Evolutionary conservation across 2,797 vertebrate genomes (phyloP).

Genomic region (Columba guinea): DNA sequence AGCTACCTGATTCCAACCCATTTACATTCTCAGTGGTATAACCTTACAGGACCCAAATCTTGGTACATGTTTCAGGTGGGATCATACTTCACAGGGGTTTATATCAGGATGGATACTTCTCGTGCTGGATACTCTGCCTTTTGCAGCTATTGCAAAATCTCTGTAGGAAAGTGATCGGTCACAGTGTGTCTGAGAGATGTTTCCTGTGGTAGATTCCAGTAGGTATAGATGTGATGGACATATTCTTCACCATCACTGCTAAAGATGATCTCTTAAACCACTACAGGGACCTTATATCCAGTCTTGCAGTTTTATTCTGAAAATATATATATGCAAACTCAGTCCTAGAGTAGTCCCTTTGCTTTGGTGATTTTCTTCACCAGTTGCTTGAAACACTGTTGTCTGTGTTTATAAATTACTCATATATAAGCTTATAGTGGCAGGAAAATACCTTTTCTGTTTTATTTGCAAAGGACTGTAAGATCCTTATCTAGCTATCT

Average conservation of each 20-base stretch:
- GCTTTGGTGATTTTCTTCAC: background rate
- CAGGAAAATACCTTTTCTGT: background rate
- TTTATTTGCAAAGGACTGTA: background rate
- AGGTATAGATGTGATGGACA: rapidly evolving
- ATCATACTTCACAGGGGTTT: background rate
- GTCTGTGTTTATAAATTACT: background rate
- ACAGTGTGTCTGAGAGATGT: background rate
- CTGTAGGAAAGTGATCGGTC: background rate
- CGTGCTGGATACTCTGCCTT: background rate
- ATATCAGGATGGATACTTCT: background rate
- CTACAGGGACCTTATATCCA: background rate
- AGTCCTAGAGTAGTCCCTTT: background rate
- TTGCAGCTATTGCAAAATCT: background rate
- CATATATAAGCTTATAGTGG: background rate
- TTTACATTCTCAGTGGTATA: background rate
- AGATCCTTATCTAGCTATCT: background rate
- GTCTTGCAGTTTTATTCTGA: background rate
- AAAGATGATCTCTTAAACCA: background rate
- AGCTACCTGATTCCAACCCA: background rate
- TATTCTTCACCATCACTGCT: background rate
- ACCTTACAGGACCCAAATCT: background rate
- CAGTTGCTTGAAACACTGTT: background rate
- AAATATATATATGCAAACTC: background rate
- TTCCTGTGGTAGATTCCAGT: background rate
- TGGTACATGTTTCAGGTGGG: background rate